Evolutionary conservation across 2,888 invertebrate genomes (phyloP).

Genomic region (Leucophenga maculata): DNA sequence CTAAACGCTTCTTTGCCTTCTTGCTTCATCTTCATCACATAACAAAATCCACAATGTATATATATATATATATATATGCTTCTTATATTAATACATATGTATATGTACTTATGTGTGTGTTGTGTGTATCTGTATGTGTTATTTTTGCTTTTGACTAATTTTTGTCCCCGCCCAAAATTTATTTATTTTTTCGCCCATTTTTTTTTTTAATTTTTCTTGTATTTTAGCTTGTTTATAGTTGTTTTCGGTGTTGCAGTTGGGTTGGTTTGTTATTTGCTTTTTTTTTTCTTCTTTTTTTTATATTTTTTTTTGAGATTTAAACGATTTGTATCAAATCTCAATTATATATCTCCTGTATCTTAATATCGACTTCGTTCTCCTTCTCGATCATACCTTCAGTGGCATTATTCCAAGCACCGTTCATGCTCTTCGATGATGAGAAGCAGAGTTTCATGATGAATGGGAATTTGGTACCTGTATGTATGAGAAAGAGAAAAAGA

Average conservation of each 20-base stretch:
- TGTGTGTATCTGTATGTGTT: conserved; percentile 36
- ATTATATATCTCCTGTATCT: conserved; percentile 69
- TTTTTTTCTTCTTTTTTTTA: conserved; percentile 24
- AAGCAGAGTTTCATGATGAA: conserved; percentile 99
- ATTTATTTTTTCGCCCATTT: conserved; percentile 27
- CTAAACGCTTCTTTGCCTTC: conserved; percentile 6
- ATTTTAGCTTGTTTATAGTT: conserved; percentile 23
- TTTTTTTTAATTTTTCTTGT: conserved; percentile 21
- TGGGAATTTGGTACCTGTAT: conserved; percentile 94
- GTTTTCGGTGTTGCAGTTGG: conserved; percentile 12
- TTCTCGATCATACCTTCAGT: conserved; percentile 72
- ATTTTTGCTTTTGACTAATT: background rate
- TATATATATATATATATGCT: conserved; percentile 18
- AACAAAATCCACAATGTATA: conserved; percentile 27
- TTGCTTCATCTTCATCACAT: conserved; percentile 5
- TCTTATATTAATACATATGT: conserved; percentile 25
- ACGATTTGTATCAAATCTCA: conserved; percentile 71
- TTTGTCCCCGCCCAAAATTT: conserved; percentile 10
- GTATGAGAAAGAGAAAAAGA: background rate
- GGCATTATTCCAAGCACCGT: conserved; percentile 76
- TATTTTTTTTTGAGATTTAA: conserved; percentile 49
- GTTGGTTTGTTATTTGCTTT: conserved; percentile 12
- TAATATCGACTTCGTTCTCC: conserved; percentile 69
- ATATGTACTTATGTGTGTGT: conserved; percentile 11
- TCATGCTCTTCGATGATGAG: conserved; percentile 82